phyloP scores from a whole-genome alignment of 2,888 invertebrate genomes.

The Netelia inedita region DNA sequence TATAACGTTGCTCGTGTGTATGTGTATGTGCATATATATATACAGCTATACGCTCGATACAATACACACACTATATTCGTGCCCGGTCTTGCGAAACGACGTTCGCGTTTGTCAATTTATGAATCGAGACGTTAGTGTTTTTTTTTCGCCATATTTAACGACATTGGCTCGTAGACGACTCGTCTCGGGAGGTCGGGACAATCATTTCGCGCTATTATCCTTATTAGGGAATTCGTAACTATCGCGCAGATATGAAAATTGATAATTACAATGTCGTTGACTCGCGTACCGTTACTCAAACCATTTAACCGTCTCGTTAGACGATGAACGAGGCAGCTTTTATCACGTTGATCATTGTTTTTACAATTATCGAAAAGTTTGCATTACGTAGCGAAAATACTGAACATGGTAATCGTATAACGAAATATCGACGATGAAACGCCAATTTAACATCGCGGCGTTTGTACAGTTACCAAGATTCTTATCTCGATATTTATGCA shows the following conservation, averaged over 20 bases:
- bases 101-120: conserved; percentile 64
- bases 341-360: neutral
- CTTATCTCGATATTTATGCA: too few species aligned
- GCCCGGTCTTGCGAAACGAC: conserved; percentile 60
- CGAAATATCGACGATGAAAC: too few species aligned
- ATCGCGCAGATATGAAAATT: conserved; percentile 3
- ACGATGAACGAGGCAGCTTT: neutral
- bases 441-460: too few species aligned
- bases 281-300: conserved; percentile 5
- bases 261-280: conserved; percentile 60
- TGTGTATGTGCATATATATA: conserved; percentile 15
- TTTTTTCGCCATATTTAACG: conserved; percentile 38
- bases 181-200: conserved; percentile 15
- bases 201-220: neutral
- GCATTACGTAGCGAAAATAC: neutral
- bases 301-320: conserved; percentile 1
- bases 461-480: too few species aligned
- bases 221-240: neutral
- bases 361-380: neutral
- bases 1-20: neutral
- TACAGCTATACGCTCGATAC: conserved; percentile 24
- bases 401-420: neutral
- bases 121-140: conserved; percentile 25
- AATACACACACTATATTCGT: conserved; percentile 51
- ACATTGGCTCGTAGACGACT: neutral